Conservation (phyloP, 1,140 invertebrate species). For the Sipha flava region DNA sequence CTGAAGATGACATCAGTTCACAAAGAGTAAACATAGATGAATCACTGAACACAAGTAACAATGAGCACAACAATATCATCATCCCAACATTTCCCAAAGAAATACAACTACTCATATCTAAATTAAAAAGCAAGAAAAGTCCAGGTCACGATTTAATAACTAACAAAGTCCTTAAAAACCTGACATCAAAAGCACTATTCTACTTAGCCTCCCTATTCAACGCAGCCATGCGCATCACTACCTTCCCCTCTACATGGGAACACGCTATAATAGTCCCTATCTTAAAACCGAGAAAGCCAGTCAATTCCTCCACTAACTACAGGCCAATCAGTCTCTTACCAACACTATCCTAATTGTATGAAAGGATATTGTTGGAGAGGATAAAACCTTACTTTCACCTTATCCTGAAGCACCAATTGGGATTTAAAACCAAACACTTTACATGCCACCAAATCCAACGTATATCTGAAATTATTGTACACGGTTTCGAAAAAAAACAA, state of each 20-base stretch:
- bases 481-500: constrained; percentile 41
- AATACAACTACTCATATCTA: background rate
- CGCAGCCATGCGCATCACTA: constrained; percentile 36
- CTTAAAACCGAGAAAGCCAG: constrained; percentile 44
- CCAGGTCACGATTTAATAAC: constrained; percentile 40
- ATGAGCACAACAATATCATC: too few species aligned
- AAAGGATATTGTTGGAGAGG: constrained; percentile 39
- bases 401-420: constrained; percentile 41
- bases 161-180: too few species aligned
- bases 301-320: too few species aligned
- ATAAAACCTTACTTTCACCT: background rate
- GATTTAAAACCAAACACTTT: too few species aligned
- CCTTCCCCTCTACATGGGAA: constrained; percentile 42
- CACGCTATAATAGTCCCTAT: too few species aligned
- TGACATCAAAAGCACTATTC: too few species aligned
- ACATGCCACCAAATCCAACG: too few species aligned
- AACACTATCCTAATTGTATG: constrained; percentile 40
- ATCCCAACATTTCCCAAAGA: too few species aligned
- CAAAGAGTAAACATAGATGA: background rate
- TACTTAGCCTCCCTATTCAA: constrained; percentile 41
- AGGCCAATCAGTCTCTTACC: constrained; percentile 43
- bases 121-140: constrained; percentile 37
- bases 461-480: too few species aligned
- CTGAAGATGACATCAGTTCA: background rate
- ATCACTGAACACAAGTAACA: background rate